Base-by-base conservation (phyloP, 2,113 vertebrate genomes). In the Shinisaurus crocodilurus region DNA sequence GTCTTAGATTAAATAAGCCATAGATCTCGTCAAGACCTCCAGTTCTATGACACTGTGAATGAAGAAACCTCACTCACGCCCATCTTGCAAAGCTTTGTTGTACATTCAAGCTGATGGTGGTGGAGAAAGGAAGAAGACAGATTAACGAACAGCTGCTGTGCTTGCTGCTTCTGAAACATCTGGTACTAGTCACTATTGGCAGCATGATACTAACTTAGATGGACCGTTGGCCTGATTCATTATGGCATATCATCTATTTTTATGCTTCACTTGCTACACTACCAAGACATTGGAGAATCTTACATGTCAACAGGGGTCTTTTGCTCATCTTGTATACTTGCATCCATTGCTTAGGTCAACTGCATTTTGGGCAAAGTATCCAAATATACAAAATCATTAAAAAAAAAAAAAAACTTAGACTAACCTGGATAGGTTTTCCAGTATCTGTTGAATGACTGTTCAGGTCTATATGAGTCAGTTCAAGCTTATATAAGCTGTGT, bases 201-300 rank as follows among this genome's bases (percentile, higher is more conserved):
- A 48, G 40, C 60, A 48, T 67, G 43, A 65, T 67, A 25, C 43
- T 67, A 65, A 63, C 40, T 20, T n/a, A 80, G 50, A 80, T 67
- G 32, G 43, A 67, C 60, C 63, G 67, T 80, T 88, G 40, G 32
- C 27, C 32, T 88, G 76, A 88, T 88, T 69, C 75, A 80, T 79
- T 80, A 65, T 37, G 76, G 10, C 60, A 88, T 48, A 40, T 79
- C 43, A 69, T 50, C 37, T 50, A 32, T 67, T 80, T 67, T 80
- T 48, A 88, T 37, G 63, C 60, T 88, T 54, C 74, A 87, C 10
- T 87, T 76, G 45, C 37, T 63, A n/a, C 29, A 45, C 5, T 34
- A 32, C 40, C 34, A 63, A 87, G 37, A 63, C 25, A 20, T 8
- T 20, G 40, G 25, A 23, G 74, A 65, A 45, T 87, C 37, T 67